phyloP scores from a whole-genome alignment of 2,113 vertebrate genomes.

The Dicaeum eximium region DNA sequence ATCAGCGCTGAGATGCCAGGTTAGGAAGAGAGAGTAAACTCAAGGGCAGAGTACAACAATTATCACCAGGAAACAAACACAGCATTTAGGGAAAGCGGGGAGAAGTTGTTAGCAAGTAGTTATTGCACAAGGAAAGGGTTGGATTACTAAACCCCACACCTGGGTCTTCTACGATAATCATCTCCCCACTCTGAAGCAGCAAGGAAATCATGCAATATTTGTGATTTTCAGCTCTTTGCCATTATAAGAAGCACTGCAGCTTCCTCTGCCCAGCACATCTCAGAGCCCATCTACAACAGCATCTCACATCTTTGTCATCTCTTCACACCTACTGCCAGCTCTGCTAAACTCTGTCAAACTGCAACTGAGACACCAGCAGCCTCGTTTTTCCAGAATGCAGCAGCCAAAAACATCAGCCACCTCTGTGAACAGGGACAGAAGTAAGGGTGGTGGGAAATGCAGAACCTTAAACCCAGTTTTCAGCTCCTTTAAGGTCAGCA shows the following conservation, averaged over 20 bases:
- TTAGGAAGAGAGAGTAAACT: conserved; percentile 31
- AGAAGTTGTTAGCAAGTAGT: conserved; percentile 7
- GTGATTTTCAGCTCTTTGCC: neutral
- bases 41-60: conserved; percentile 35
- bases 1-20: conserved; percentile 34
- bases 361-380: neutral
- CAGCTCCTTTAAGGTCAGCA: neutral
- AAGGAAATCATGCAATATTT: neutral
- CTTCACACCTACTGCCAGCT: neutral
- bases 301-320: neutral
- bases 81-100: neutral
- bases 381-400: neutral
- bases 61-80: conserved; percentile 49
- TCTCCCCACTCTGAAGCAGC: accelerated
- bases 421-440: neutral
- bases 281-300: neutral
- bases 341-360: neutral
- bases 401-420: neutral
- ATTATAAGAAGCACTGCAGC: neutral
- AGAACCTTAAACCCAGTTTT: neutral
- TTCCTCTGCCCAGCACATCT: neutral
- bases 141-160: neutral
- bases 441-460: neutral
- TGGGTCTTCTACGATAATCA: neutral
- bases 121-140: conserved; percentile 9